Conservation (phyloP, 1,140 invertebrate genomes). For the Holotrichia oblita region DNA sequence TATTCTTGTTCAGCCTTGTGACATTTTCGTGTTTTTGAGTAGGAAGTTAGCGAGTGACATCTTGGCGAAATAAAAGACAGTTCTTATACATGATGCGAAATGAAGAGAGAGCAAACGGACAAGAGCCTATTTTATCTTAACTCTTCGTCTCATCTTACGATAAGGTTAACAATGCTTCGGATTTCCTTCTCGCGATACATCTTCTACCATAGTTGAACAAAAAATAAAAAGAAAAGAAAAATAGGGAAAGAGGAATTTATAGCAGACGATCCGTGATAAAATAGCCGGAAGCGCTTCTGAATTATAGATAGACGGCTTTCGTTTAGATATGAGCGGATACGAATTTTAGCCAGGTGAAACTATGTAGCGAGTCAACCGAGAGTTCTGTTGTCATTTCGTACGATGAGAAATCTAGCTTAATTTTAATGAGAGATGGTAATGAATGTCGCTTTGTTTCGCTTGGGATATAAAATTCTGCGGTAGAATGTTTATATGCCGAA, state of each 20-base stretch:
- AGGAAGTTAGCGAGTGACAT: not conserved
- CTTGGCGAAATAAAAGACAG: not conserved
- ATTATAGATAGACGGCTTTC: conserved; percentile 12
- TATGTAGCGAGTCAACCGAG: not conserved
- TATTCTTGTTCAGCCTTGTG: too few relatives aligned
- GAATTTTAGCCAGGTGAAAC: not conserved
- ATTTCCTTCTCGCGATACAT: not conserved
- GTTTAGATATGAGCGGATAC: conserved; percentile 11
- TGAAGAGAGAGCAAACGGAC: not conserved
- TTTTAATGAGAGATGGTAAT: conserved; percentile 4
- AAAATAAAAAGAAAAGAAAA: too few relatives aligned
- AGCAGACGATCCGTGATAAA: conserved; percentile 2
- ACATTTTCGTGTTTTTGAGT: not conserved
- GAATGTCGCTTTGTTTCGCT: not conserved
- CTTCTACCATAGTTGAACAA: not conserved
- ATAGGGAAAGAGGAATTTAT: conserved; percentile 7
- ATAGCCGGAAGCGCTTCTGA: conserved; percentile 4
- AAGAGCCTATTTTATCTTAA: not conserved
- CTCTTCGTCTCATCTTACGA: not conserved
- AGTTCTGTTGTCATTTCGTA: not conserved
- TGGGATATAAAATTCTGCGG: not conserved
- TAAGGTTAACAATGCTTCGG: not conserved
- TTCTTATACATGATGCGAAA: not conserved
- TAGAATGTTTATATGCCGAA: not conserved
- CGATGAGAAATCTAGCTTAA: not conserved